These are phyloP conservation scores for Bombus huntii DNA, from an alignment of 1,140 invertebrate species.

Conservation along the genomic window DNA sequence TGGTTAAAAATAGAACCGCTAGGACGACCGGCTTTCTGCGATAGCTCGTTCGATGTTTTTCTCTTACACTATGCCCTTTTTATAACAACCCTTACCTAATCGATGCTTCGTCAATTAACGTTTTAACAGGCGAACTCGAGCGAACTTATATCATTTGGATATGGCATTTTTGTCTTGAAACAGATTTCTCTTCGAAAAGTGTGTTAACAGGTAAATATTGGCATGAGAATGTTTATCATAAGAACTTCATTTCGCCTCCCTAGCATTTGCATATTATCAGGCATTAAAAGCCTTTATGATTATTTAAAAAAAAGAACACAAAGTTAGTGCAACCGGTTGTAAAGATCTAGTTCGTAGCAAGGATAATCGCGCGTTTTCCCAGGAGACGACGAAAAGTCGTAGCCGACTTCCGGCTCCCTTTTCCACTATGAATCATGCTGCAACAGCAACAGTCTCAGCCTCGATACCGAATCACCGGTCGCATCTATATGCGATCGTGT, in stretches of 20 bases:
- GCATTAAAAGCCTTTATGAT: neutral
- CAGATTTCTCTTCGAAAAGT: neutral
- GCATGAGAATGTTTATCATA: neutral
- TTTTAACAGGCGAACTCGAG: neutral
- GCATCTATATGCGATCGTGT: neutral
- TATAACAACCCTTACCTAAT: neutral
- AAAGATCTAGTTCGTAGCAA: neutral
- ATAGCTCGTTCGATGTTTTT: neutral
- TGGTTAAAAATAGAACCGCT: conserved; percentile 54
- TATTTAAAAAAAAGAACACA: neutral
- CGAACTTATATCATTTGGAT: neutral
- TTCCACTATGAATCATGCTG: conserved; percentile 40
- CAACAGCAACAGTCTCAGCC: neutral
- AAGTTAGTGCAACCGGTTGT: conserved; percentile 14
- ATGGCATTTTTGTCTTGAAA: neutral
- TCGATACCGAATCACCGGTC: conserved; percentile 17
- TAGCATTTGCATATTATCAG: neutral
- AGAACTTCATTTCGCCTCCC: neutral
- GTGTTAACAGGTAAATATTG: neutral
- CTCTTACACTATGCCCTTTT: neutral
- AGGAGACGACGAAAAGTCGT: conserved; percentile 26
- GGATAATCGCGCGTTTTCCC: conserved; percentile 25
- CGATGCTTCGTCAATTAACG: conserved; percentile 10
- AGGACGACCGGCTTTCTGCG: conserved; percentile 31
- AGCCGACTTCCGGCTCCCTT: conserved; percentile 32